phyloP scores from a whole-genome alignment of 2,888 invertebrate genomes.

The Pachycephus smyrnensis region DNA sequence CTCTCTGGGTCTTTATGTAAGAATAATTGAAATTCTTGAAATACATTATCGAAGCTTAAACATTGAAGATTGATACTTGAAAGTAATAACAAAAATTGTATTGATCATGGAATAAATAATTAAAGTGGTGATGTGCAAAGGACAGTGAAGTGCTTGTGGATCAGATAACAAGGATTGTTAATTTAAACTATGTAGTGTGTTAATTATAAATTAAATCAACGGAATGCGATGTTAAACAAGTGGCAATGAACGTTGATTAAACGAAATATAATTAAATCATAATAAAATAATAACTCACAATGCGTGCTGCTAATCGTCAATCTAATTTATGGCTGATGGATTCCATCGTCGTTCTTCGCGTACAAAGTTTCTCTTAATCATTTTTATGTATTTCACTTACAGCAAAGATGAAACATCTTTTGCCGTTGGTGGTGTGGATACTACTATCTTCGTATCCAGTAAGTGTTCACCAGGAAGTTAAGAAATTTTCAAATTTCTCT shows the following conservation, averaged over 20 bases:
- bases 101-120: background rate
- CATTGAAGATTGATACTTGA: background rate
- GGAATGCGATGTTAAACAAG: background rate
- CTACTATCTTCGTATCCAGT: constrained; percentile 85
- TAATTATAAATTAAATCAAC: background rate
- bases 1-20: background rate
- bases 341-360: background rate
- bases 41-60: background rate
- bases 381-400: constrained; percentile 70
- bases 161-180: background rate
- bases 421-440: constrained; percentile 93
- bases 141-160: background rate
- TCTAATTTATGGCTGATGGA: background rate
- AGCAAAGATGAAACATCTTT: constrained; percentile 94
- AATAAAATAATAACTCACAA: background rate
- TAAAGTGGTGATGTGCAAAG: background rate
- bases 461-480: constrained; percentile 67
- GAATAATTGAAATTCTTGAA: background rate
- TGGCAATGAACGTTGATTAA: background rate
- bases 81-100: background rate
- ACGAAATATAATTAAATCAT: background rate
- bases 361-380: background rate
- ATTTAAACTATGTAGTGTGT: background rate
- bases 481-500: background rate
- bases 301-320: background rate